phyloP scores from a whole-genome alignment of 2,888 invertebrate species.

The Rhaphigaster nebulosa region DNA sequence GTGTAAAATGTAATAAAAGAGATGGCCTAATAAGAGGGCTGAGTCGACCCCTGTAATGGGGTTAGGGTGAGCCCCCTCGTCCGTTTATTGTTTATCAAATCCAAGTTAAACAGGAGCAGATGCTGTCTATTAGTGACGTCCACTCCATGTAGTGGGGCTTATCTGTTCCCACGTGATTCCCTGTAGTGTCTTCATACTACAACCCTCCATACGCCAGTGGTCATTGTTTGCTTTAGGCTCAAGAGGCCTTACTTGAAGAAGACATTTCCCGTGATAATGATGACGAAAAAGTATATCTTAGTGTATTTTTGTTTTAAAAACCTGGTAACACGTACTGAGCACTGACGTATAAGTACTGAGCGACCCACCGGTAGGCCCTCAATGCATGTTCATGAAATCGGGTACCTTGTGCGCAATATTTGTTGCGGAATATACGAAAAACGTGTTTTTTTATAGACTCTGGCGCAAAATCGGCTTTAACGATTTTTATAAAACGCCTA shows the following conservation, averaged over 20 bases:
- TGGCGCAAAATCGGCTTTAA: too few relatives aligned
- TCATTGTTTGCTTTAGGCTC: background rate
- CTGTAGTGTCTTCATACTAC: background rate
- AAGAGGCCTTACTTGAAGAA: background rate
- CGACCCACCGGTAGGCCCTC: too few relatives aligned
- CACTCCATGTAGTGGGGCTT: constrained; percentile 8
- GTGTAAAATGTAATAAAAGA: constrained; percentile 37
- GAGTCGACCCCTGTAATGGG: constrained; percentile 50
- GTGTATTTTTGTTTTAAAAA: too few relatives aligned
- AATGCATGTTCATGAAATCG: too few relatives aligned
- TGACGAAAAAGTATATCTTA: background rate
- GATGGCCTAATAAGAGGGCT: constrained; percentile 41
- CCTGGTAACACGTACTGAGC: too few relatives aligned
- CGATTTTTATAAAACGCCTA: too few relatives aligned
- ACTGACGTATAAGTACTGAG: too few relatives aligned
- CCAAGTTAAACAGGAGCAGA: constrained; percentile 57
- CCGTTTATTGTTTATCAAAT: constrained; percentile 51
- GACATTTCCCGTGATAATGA: background rate
- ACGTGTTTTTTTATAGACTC: too few relatives aligned
- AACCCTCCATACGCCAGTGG: background rate
- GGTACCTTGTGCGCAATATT: too few relatives aligned
- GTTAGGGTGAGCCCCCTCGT: constrained; percentile 41
- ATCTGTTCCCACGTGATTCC: constrained; percentile 17
- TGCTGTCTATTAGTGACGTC: constrained; percentile 47
- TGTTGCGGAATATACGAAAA: too few relatives aligned